Percentiles rank a stretch among this genome's conserved stretches.
Evolutionary conservation across 2,797 vertebrate genomes (phyloP).

Genomic region (Poeciliopsis gracilis): DNA sequence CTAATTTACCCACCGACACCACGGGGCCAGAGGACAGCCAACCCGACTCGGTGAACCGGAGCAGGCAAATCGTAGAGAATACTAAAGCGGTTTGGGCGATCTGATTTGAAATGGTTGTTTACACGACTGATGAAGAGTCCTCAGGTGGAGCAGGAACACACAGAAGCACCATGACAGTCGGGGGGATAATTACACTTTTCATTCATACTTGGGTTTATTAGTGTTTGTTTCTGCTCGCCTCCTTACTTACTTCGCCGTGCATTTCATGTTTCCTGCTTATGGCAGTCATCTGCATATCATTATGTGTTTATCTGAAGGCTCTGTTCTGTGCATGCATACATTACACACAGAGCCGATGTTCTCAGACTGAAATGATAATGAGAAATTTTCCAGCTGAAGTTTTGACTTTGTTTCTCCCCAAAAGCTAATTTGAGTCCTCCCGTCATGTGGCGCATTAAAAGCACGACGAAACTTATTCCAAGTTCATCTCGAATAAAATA

Average conservation of each 20-base stretch:
- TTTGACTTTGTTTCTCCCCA: constrained; percentile 19
- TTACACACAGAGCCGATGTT: constrained; percentile 66
- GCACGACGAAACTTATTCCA: not conserved
- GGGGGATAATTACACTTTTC: constrained; percentile 57
- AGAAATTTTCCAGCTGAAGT: constrained; percentile 33
- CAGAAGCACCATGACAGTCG: constrained; percentile 28
- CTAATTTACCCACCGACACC: too few species aligned
- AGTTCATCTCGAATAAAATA: not conserved
- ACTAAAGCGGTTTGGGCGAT: constrained; percentile 25
- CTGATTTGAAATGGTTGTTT: constrained; percentile 26
- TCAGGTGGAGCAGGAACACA: constrained; percentile 32
- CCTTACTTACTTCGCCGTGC: constrained; percentile 36
- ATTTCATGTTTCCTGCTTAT: constrained; percentile 36
- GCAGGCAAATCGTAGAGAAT: constrained; percentile 33
- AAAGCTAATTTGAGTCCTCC: not conserved
- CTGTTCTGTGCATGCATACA: constrained; percentile 49
- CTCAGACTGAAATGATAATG: constrained; percentile 52
- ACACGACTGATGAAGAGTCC: constrained; percentile 58
- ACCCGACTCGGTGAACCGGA: constrained; percentile 31
- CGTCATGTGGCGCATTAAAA: not conserved
- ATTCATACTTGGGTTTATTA: constrained; percentile 51
- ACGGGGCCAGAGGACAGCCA: not conserved
- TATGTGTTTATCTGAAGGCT: constrained; percentile 50
- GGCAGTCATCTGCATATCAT: constrained; percentile 55
- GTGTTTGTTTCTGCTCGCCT: constrained; percentile 41